These are phyloP conservation scores for Canis aureus DNA, from an alignment of 2,113 vertebrate genomes.

Conservation along the genomic window DNA sequence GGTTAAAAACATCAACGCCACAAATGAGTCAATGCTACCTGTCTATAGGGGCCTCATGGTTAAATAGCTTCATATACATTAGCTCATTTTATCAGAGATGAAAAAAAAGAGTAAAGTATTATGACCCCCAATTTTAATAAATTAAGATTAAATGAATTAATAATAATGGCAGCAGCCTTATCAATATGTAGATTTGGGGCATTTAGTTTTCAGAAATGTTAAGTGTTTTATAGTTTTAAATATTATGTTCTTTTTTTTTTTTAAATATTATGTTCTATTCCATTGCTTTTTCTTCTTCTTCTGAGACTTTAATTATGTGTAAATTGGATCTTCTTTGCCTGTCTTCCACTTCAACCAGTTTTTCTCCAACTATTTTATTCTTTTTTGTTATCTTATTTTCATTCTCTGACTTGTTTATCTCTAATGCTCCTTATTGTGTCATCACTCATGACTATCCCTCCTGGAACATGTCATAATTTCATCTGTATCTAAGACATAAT, in stretches of 20 bases:
- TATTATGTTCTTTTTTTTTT: background rate
- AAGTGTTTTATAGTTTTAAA: background rate
- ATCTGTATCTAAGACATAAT: rapidly evolving
- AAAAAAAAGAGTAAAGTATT: background rate
- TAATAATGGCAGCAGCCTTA: background rate
- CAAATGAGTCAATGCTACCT: background rate
- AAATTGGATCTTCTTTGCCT: background rate
- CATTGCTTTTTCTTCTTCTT: background rate
- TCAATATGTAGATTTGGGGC: too few species aligned
- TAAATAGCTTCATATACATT: background rate
- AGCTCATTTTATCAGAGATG: background rate
- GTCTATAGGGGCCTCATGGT: too few species aligned
- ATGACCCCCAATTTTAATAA: background rate
- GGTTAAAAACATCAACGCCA: background rate
- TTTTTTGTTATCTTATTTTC: background rate
- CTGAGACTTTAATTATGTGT: background rate
- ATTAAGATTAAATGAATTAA: background rate
- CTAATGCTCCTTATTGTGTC: rapidly evolving
- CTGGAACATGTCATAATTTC: rapidly evolving
- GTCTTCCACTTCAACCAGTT: background rate
- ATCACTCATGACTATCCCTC: background rate
- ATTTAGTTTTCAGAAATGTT: background rate
- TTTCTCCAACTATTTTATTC: too few species aligned
- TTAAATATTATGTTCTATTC: background rate
- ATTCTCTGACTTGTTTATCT: background rate